These are phyloP conservation scores for Nycticryphes semicollaris DNA, from an alignment of 2,113 vertebrate species.

Conservation along the genomic window DNA sequence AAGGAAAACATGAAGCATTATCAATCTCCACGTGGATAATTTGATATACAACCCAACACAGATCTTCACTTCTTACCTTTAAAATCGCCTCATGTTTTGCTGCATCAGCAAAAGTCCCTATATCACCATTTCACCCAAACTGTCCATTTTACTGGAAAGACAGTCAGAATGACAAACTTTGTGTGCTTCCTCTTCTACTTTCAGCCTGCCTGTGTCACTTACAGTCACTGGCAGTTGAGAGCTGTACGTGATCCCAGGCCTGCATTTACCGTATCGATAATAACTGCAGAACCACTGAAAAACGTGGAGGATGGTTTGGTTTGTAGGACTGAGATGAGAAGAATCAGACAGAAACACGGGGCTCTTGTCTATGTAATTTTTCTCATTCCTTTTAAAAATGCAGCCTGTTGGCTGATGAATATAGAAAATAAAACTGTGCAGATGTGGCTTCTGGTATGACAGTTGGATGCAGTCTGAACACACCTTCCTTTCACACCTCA, in stretches of 20 bases:
- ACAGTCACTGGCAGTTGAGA: background rate
- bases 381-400: background rate
- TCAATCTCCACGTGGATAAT: background rate
- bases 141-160: background rate
- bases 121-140: background rate
- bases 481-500: background rate
- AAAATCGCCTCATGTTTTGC: background rate
- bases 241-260: background rate
- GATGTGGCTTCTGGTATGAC: background rate
- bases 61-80: background rate
- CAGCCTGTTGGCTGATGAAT: background rate
- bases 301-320: conserved; percentile 17
- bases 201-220: background rate
- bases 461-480: accelerated
- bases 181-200: background rate
- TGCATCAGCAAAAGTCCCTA: background rate
- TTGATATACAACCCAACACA: background rate
- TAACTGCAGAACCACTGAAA: conserved; percentile 24
- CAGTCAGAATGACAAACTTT: background rate
- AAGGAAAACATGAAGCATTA: background rate
- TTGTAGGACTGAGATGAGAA: conserved; percentile 20
- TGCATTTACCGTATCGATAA: background rate
- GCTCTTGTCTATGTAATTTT: background rate
- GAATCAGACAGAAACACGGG: background rate
- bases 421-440: background rate